Evolutionary conservation across 2,888 invertebrate species (phyloP), one percentile per base, ranked within the genome.

Genomic region (Rhingia campestris): DNA sequence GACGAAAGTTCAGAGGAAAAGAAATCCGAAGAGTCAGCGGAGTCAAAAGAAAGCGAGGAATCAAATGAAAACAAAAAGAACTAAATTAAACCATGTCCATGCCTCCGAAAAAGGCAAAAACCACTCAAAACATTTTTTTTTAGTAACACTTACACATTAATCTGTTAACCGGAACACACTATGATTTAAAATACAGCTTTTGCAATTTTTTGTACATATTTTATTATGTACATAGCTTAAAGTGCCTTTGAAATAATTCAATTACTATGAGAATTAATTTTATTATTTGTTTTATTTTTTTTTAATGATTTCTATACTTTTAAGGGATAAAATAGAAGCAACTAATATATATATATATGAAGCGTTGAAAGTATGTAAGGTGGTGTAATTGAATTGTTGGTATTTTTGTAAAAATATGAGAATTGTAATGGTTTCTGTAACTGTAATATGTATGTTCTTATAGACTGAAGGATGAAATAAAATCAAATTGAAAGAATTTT

Each of bases 21-120:
- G 58, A 82, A 82, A 63, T 69, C 82, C 10, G 82, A 79, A 6
- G 82, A 89, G 39, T 88, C 88, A 45, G 88, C 89, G 76, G 89
- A 89, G 84, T 89, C 90, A 56, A 88, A 89, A 87, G 89, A 90
- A 82, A 90, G 89, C 80, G 87, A 88, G 70, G 89, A 89, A 87
- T 88, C 89, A 72, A 88, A 88, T 84, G 89, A 90, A 86, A 87
- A 87, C 74, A 80, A 79, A 53, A 79, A 79, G 41, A 79, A 80
- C 54, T 74, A 80, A 73, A 67, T 22, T 41, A 54, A 59, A 30
- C 39, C 45, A 53, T 58, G 22, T 73, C 86, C 76, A 73, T 66
- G 73, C 75, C 69, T 80, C 81, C 51, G 33, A 59, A 72, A 63
- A 66, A 53, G 73, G 70, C 70, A 81, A 1, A 22, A 22, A 22